Percentiles rank a stretch among this genome's conserved stretches.
These are phyloP conservation scores for Microctonus aethiopoides DNA, from an alignment of 2,888 invertebrate genomes.

Conservation along the genomic window DNA sequence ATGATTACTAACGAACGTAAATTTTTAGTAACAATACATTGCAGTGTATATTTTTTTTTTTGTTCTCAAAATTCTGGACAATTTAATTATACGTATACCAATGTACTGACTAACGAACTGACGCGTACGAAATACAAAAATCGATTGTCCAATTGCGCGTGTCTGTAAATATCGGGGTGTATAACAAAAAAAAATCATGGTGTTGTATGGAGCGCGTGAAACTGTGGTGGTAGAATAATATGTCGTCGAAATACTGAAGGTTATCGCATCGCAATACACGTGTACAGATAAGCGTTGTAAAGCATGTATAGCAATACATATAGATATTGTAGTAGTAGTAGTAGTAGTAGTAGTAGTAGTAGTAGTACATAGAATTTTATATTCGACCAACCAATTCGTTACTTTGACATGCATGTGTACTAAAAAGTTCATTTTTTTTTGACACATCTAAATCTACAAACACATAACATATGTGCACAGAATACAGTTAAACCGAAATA, in stretches of 20 bases:
- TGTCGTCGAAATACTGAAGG: background rate
- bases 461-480: background rate
- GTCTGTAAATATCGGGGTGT: no score
- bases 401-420: background rate
- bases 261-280: background rate
- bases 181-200: no score
- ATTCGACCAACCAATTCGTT: background rate
- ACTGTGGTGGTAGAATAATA: background rate
- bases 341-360: background rate
- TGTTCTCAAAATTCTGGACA: background rate
- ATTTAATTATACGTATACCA: slow-evolving; percentile 13
- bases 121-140: background rate
- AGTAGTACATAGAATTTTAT: background rate
- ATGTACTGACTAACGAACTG: slow-evolving; percentile 15
- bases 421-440: background rate
- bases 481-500: no score
- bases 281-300: background rate
- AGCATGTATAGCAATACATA: background rate
- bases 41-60: background rate
- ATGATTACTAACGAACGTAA: background rate
- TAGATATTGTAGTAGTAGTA: background rate
- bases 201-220: background rate
- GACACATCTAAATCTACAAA: no score
- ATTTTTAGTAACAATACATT: background rate
- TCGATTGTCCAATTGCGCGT: slow-evolving; percentile 6